Base-by-base conservation (phyloP, 2,113 vertebrate genomes). In the Centropristis striata region DNA sequence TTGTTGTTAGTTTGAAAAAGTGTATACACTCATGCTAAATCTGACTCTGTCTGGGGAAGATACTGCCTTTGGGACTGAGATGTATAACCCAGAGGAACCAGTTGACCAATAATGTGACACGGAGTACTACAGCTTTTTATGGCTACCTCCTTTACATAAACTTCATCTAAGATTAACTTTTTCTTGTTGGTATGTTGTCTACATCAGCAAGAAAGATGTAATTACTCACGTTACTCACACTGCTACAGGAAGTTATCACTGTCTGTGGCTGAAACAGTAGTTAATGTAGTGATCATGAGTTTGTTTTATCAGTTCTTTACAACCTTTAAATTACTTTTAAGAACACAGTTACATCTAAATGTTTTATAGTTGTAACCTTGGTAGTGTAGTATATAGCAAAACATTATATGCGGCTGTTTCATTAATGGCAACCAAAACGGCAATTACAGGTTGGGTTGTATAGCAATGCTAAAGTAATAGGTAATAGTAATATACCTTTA, bases 151-250 rank as follows among this genome's bases (percentile, higher is more conserved):
- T 86, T 91, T 79, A 85, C 90, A 87, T 90, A 91, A 92, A 89
- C 53, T 86, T 90, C 78, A 89, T 93, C 83, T 86, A 94, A 92
- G 86, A 92, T 95, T 92, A 94, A 95, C 92, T 90, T 94, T 92
- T 87, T 87, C 85, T 66, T 84, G 70, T 74, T 51, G 37, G 46
- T 39, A 54, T 87, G 46, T 86, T 90, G 82, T 89, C 71, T 32
- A 64, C 80, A 57, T 92, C 91, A 95, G 92, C 92, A 91, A 80
- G 53, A 93, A 90, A 83, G 67, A 25, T 32, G 23, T 36, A 60
- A 71, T 44, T 3, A 5, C 60, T 65, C n/a, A 67, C 73, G 60
- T 84, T 86, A 74, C 53, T 63, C 47, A 80, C 14, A 54, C 8
- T 55, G 27, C 0, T 0, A 13, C 11, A 53, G 47, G 46, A 72